Evolutionary conservation across 2,113 vertebrate genomes (phyloP).

Genomic region (Salvelinus alpinus): DNA sequence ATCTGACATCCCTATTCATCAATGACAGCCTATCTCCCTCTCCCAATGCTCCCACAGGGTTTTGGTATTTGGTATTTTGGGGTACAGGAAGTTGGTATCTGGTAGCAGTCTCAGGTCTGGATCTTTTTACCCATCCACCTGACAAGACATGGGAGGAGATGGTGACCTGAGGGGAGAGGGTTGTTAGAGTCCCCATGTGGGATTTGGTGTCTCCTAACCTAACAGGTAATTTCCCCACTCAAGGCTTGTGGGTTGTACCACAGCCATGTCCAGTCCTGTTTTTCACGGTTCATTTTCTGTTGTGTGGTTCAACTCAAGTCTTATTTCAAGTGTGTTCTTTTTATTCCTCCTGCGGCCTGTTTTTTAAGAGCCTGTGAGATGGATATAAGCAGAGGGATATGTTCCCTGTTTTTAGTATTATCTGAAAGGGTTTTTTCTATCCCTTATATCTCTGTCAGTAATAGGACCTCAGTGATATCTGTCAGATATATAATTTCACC

Average conservation of each 20-base stretch:
- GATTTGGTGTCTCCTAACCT: no score
- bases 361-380: conserved; percentile 58
- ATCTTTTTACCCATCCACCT: no score
- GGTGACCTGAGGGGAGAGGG: no score
- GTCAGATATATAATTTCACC: conserved; percentile 38
- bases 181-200: no score
- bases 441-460: conserved; percentile 62
- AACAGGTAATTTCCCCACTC: no score
- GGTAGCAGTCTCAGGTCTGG: no score
- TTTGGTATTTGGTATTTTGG: neutral
- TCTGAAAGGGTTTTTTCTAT: conserved; percentile 59
- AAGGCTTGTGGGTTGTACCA: conserved; percentile 29
- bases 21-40: conserved; percentile 43
- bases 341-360: conserved; percentile 24
- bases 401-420: conserved; percentile 53
- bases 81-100: no score
- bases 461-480: conserved; percentile 65
- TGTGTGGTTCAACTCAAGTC: conserved; percentile 26
- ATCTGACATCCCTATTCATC: conserved; percentile 64
- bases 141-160: no score
- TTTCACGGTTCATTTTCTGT: conserved; percentile 50
- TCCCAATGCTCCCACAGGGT: conserved; percentile 27
- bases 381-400: conserved; percentile 64
- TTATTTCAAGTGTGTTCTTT: conserved; percentile 40
- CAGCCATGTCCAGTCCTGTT: conserved; percentile 30